Conservation (phyloP, 2,113 vertebrate genomes). For the Seriola aureovittata region DNA sequence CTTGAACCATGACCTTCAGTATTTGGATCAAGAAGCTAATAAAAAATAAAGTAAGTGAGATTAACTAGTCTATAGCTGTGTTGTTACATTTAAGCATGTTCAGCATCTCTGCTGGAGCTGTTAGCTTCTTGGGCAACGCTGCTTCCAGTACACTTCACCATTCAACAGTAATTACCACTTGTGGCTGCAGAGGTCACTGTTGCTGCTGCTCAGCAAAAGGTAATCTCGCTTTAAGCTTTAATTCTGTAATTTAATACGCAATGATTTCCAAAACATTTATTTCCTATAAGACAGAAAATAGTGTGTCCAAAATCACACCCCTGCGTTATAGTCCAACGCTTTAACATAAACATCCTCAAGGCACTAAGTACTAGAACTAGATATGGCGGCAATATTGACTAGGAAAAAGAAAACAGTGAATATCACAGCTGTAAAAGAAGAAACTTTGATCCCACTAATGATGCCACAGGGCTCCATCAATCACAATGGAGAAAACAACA, state of each 20-base stretch:
- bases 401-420: neutral
- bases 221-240: neutral
- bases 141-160: neutral
- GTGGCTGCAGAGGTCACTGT: neutral
- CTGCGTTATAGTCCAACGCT: neutral
- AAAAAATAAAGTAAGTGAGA: too few relatives aligned
- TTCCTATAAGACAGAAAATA: neutral
- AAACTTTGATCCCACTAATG: conserved; percentile 8
- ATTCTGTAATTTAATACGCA: conserved; percentile 14
- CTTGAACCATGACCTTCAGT: too few relatives aligned
- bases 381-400: neutral
- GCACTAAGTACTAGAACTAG: neutral
- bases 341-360: neutral
- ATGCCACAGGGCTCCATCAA: neutral
- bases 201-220: neutral
- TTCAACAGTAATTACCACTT: neutral
- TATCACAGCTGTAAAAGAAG: conserved; percentile 15
- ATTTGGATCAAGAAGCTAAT: too few relatives aligned
- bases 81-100: too few relatives aligned
- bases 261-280: too few relatives aligned
- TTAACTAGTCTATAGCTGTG: too few relatives aligned
- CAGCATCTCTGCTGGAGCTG: neutral
- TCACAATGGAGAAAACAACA: conserved; percentile 21
- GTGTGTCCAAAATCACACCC: neutral
- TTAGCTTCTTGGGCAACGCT: neutral